Percentiles rank a stretch among this genome's conserved stretches.
phyloP scores from a whole-genome alignment of 2,113 vertebrate species.

The Dasyurus viverrinus region DNA sequence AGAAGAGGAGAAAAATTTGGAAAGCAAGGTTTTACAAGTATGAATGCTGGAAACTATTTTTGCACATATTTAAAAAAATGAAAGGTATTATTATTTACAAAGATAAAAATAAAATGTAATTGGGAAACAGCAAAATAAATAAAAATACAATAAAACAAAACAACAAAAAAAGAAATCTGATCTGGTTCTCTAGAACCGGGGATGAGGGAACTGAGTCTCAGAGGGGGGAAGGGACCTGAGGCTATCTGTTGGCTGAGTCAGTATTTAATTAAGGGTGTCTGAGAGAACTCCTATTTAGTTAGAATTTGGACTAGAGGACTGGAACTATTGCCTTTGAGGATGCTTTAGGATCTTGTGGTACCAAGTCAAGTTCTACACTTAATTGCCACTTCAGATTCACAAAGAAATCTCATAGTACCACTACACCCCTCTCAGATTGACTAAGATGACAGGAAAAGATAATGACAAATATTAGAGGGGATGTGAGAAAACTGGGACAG shows the following conservation, averaged over 20 bases:
- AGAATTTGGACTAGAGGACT: neutral
- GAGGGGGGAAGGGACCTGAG: neutral
- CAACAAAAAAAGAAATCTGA: neutral
- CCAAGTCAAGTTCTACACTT: neutral
- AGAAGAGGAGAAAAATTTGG: no score
- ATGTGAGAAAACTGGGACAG: no score
- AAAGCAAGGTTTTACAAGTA: no score
- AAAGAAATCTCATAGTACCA: neutral
- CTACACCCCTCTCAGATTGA: no score
- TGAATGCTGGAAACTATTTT: no score
- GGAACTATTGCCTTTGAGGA: neutral
- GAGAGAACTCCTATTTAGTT: neutral
- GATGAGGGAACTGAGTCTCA: neutral
- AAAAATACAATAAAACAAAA: no score
- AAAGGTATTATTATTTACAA: no score
- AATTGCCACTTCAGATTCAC: neutral
- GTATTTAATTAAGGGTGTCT: neutral
- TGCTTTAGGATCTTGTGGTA: neutral
- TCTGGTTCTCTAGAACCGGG: neutral
- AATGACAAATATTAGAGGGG: no score
- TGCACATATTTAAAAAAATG: no score
- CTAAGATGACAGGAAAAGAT: no score
- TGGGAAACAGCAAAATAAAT: no score
- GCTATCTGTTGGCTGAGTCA: neutral
- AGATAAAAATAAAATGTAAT: no score